Percentiles rank a stretch among this genome's conserved stretches.
Evolutionary conservation across 1,140 invertebrate genomes (phyloP).

Genomic region (Grapholita molesta): DNA sequence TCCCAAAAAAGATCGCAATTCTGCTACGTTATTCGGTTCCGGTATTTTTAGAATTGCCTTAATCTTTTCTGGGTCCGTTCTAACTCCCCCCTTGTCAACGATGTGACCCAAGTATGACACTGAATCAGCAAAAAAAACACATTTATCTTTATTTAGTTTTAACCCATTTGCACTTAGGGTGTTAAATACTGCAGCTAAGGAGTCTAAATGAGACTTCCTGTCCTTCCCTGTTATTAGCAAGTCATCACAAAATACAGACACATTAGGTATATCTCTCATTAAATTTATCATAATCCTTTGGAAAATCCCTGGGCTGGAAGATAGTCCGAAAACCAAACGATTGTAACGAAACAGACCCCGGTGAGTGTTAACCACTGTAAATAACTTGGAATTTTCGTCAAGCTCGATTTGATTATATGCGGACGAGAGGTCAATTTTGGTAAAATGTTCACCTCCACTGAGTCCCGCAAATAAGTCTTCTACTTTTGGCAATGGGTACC

Average conservation of each 20-base stretch:
- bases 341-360: conserved; percentile 10
- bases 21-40: conserved; percentile 30
- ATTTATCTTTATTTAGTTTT: conserved; percentile 31
- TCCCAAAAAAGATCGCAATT: conserved; percentile 29
- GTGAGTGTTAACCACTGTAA: conserved; percentile 18
- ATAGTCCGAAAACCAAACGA: conserved; percentile 15
- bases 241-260: neutral
- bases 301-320: no score
- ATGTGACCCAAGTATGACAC: conserved; percentile 46
- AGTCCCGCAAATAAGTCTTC: conserved; percentile 13
- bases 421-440: conserved; percentile 15
- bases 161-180: neutral
- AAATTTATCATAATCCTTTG: no score
- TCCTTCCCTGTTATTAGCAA: neutral
- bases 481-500: conserved; percentile 18
- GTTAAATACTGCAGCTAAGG: neutral
- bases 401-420: conserved; percentile 13
- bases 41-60: conserved; percentile 23
- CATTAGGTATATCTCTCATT: no score
- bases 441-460: neutral
- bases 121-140: conserved; percentile 31
- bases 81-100: conserved; percentile 44
- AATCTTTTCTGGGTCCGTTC: conserved; percentile 11
- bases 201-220: neutral
- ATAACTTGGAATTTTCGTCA: neutral